Base-by-base conservation (phyloP, 1,140 invertebrate genomes). In the Leptoteleia sp. region DNA sequence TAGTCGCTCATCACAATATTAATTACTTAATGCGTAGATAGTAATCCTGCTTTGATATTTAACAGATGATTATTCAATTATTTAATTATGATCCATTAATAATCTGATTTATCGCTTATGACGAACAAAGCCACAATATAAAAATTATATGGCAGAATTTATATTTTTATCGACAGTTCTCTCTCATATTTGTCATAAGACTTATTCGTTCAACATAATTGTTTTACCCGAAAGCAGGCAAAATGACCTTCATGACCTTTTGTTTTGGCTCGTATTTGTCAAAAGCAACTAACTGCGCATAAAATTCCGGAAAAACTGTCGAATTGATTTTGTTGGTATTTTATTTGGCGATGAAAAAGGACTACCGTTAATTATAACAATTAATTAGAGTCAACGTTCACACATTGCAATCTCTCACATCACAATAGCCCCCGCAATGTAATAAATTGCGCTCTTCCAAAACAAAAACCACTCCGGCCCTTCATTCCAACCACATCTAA, bases 391-490 rank as follows among this genome's bases (percentile, higher is more conserved):
- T 59, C 43, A 1, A 52, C 13, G 15, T 47, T 52, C 55, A 43
- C 45, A 61, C 37, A 61, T 61, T 61, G 45, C 54, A 43, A 59
- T 59, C 9, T 16, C n/a, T 61, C 65, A 16, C 54, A 71, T 71
- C 16, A 61, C 55, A 61, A 61, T 71, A 61, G 35, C 47, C 40
- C 6, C 35, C 35, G 29, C 68, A 50, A 57, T 50, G 70, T 65
- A 61, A 75, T 67, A 75, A 75, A 75, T 75, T 59, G 37, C 31
- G 38, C 52, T 59, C 37, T 35, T 35, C 52, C 52, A 65, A 62
- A 65, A 75, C 71, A 65, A 75, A 75, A 65, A 64, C 70, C 70
- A 27, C 57, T 48, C 33, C 33, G 54, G 40, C 57, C 50, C 71
- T 54, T 67, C 45, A 61, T 57, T 67, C 43, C 43, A 54, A 73